Base-by-base conservation (phyloP, 2,888 invertebrate species). In the Caenorhabditis drosophilae region DNA sequence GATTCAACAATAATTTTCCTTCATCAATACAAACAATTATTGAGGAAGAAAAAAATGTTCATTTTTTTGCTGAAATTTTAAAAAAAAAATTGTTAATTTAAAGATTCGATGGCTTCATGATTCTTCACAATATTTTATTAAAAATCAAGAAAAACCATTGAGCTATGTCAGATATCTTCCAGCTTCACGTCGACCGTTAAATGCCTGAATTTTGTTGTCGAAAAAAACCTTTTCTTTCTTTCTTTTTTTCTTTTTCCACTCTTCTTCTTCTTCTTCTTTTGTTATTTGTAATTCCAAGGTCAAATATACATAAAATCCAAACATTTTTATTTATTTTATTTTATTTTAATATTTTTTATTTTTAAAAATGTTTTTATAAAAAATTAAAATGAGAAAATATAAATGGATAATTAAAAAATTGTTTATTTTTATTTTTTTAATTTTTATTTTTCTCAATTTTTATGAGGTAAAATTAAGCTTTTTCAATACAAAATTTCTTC, bases 1-100 rank as follows among this genome's bases (percentile, higher is more conserved):
- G 79, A 46, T 54, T 54, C 36, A 80, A 80, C 51, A 66, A 73
- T 41, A 79, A 78, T 41, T 70, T 79, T 23, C 75, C 73, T 2
- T 69, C 72, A n/a, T 67, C 76, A 6, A 35, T 59, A 35, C 56
- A 59, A 18, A 53, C 45, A 25, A 31, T 60, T 22, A 53, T 62
- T n/a, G 45, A 45, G 2, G 62, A 62, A 20, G 56, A 57, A 27
- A 18, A 48, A 6, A 62, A 62, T 57, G 62, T 62, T 26, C 44
- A 50, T 22, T 41, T 22, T 41, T 41, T 18, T 4, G 34, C 9
- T 12, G n/a, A n/a, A n/a, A n/a, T n/a, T n/a, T n/a, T n/a, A n/a
- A n/a, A n/a, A n/a, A n/a, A n/a, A n/a, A n/a, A n/a, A n/a, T n/a
- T n/a, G n/a, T n/a, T 4, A 44, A 25, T 48, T 26, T 62, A 16